Conservation (phyloP, 2,888 invertebrate genomes). For the Phragmatobia fuliginosa region DNA sequence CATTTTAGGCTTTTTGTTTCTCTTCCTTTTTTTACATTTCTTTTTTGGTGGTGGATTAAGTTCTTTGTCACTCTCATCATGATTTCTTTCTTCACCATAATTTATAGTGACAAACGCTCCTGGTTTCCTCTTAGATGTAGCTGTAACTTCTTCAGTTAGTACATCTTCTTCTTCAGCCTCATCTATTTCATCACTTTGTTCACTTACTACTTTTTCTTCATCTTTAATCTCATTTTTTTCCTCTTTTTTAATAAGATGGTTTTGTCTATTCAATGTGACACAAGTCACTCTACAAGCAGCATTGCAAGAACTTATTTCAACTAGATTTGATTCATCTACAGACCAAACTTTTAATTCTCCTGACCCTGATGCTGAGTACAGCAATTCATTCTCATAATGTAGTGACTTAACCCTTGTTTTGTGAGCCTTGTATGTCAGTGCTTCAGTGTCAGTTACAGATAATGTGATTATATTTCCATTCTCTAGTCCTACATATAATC, state of each 20-base stretch:
- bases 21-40: constrained; percentile 53
- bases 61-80: constrained; percentile 55
- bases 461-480: constrained; percentile 89
- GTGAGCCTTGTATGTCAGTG: constrained; percentile 84
- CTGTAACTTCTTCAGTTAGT: constrained; percentile 29
- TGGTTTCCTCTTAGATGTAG: constrained; percentile 67
- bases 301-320: constrained; percentile 87
- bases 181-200: constrained; percentile 61
- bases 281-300: constrained; percentile 92
- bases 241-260: constrained; percentile 75
- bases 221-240: constrained; percentile 54
- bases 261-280: constrained; percentile 86
- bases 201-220: constrained; percentile 47
- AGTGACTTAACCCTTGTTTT: constrained; percentile 90
- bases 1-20: constrained; percentile 39
- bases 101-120: constrained; percentile 78
- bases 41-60: constrained; percentile 62
- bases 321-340: constrained; percentile 68
- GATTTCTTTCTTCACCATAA: constrained; percentile 68
- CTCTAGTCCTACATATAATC: constrained; percentile 90
- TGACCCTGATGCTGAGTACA: constrained; percentile 92
- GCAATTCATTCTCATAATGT: constrained; percentile 81
- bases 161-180: constrained; percentile 46
- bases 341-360: constrained; percentile 93
- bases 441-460: constrained; percentile 83